Base-by-base conservation (phyloP, 2,113 vertebrate genomes). In the Argyrosomus japonicus region DNA sequence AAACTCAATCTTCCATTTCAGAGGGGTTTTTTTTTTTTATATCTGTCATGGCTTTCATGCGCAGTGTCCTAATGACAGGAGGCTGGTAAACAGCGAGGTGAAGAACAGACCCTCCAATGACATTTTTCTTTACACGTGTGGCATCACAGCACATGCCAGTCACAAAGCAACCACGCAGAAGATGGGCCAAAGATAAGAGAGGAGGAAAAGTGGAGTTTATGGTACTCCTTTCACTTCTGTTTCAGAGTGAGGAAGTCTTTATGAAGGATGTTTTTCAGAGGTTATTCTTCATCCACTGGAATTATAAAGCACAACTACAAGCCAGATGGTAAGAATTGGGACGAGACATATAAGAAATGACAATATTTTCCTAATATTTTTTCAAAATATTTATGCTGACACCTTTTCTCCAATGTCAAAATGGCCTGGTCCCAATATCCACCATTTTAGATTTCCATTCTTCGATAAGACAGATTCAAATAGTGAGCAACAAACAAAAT, bases 1-100 rank as follows among this genome's bases (percentile, higher is more conserved):
- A 90, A 94, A 93, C 92, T 92, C 92, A 90, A 92, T 94, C 92
- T 92, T 89, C 88, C 71, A 84, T 90, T 82, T 82, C 85, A 23
- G 71, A 88, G 68, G 13, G 12, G 36, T 84, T 57, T 61, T 9
- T 29, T 17, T 6, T 43, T 19, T 47, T 76, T 45, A 56, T 85
- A 86, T 87, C 82, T 73, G 87, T 72, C 85, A 77, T 60, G 21
- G 68, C 76, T 90, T 82, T 87, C 69, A 71, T 81, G 86, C 74
- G 83, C 68, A 45, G 58, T 54, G 68, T 83, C 50, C 75, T 88
- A 86, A 91, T 87, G 88, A 87, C 75, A 80, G 79, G 13, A 50
- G 73, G 67, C 69, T 82, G 78, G 68, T 85, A 87, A 89, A 85
- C 83, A 81, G 57, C 77, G 25, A 79, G 79, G 72, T 81, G 85